These are phyloP conservation scores for Oreortyx pictus DNA, from an alignment of 2,797 vertebrate species.

Conservation along the genomic window DNA sequence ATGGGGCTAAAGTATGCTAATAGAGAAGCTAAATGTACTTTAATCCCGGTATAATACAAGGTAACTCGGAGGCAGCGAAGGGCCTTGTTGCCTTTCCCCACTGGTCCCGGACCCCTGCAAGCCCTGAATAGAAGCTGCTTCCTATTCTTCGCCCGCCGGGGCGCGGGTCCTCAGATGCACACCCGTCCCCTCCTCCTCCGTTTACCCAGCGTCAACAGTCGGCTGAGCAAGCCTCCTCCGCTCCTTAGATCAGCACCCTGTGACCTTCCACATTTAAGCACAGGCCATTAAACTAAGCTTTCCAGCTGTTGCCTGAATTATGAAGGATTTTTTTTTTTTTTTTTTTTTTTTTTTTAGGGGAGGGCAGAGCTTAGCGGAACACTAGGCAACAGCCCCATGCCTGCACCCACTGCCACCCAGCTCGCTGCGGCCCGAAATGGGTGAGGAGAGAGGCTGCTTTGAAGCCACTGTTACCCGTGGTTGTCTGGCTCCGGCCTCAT, in stretches of 20 bases:
- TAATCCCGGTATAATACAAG: conserved; percentile 91
- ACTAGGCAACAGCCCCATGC: conserved; percentile 80
- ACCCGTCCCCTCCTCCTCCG: conserved; percentile 81
- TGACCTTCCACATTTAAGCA: conserved; percentile 87
- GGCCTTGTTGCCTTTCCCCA: conserved; percentile 78
- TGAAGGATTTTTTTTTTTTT: conserved; percentile 63
- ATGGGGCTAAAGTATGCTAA: conserved; percentile 88
- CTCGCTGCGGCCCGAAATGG: conserved; percentile 54
- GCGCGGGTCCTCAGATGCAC: conserved; percentile 80
- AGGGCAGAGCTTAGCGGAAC: conserved; percentile 76
- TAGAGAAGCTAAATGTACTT: conserved; percentile 88
- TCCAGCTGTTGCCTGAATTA: conserved; percentile 88
- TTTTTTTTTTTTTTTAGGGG: conserved; percentile 57
- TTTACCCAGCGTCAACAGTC: conserved; percentile 87
- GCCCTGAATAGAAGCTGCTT: conserved; percentile 83
- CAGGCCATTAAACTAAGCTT: conserved; percentile 86
- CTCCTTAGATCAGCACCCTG: conserved; percentile 90
- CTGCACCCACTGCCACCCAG: conserved; percentile 76
- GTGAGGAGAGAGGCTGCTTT: conserved; percentile 19
- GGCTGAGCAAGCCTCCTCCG: conserved; percentile 82
- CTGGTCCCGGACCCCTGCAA: conserved; percentile 82
- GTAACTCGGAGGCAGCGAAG: conserved; percentile 82
- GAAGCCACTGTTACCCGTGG: conserved; percentile 32
- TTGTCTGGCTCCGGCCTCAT: neutral
- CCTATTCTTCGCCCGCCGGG: conserved; percentile 80